Evolutionary conservation across 2,888 invertebrate genomes (phyloP).

Genomic region (Morpho helenor): DNA sequence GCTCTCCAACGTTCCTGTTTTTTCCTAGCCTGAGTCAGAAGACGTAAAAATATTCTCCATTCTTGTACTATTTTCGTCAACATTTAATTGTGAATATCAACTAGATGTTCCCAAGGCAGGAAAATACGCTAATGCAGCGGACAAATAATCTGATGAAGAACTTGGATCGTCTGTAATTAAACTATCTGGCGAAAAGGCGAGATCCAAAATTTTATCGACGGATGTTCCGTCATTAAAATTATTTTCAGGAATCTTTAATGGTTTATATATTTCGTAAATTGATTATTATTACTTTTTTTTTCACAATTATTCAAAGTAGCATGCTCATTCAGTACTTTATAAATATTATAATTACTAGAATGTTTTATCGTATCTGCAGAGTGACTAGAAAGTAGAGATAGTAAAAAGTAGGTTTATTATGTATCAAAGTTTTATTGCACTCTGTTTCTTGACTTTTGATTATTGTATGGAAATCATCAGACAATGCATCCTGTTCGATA

Average conservation of each 20-base stretch:
- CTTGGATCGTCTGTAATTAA: constrained; percentile 62
- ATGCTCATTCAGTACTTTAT: constrained; percentile 20
- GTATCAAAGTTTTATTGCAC: constrained; percentile 39
- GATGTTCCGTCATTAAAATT: constrained; percentile 30
- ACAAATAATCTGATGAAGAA: constrained; percentile 66
- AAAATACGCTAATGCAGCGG: constrained; percentile 57
- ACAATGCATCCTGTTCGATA: constrained; percentile 73
- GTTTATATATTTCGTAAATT: constrained; percentile 12
- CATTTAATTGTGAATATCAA: constrained; percentile 47
- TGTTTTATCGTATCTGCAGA: constrained; percentile 58
- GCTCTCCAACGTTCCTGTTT: constrained; percentile 59
- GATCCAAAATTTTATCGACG: constrained; percentile 41
- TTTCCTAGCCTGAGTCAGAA: constrained; percentile 72
- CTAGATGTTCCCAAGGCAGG: constrained; percentile 45
- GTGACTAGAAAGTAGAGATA: constrained; percentile 64
- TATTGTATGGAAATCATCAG: constrained; percentile 70
- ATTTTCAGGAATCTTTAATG: constrained; percentile 20
- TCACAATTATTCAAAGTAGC: constrained; percentile 11
- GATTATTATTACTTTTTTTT: constrained; percentile 12
- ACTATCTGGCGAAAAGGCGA: constrained; percentile 60
- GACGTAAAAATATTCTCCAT: constrained; percentile 64
- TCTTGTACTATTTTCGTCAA: constrained; percentile 45
- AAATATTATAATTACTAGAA: constrained; percentile 64
- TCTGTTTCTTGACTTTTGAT: constrained; percentile 52
- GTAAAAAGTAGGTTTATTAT: constrained; percentile 58